Conservation (phyloP, 2,888 invertebrate species). For the Thecophora atra region DNA sequence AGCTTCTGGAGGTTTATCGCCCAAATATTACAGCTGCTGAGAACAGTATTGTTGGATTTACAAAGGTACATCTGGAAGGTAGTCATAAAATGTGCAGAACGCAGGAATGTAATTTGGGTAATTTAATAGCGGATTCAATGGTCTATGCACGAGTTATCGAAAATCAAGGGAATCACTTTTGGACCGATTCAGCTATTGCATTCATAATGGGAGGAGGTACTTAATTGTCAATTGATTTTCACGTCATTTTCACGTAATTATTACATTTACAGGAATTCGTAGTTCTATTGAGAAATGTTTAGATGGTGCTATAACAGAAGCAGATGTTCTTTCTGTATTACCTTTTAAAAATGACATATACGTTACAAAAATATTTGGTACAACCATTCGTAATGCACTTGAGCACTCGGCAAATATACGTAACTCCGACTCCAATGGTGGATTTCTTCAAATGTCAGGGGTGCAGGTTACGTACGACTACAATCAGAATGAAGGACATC, state of each 20-base stretch:
- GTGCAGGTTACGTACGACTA: conserved; percentile 77
- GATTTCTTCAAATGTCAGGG: conserved; percentile 87
- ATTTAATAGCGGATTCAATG: conserved; percentile 81
- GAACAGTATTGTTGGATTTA: conserved; percentile 72
- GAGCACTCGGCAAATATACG: conserved; percentile 73
- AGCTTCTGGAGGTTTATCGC: conserved; percentile 72
- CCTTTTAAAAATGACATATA: conserved; percentile 81
- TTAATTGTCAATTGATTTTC: no score
- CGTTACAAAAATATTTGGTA: conserved; percentile 74
- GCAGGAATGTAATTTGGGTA: conserved; percentile 86
- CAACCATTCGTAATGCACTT: conserved; percentile 71
- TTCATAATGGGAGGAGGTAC: conserved; percentile 58
- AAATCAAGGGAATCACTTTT: conserved; percentile 66
- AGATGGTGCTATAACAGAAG: conserved; percentile 73
- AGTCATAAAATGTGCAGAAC: conserved; percentile 71
- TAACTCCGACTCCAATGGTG: conserved; percentile 72
- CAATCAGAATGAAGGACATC: conserved; percentile 69
- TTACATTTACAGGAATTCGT: conserved; percentile 69
- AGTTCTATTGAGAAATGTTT: conserved; percentile 71
- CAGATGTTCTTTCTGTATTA: conserved; percentile 76
- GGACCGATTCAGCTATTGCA: conserved; percentile 83
- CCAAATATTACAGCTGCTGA: conserved; percentile 69
- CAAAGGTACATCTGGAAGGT: conserved; percentile 78
- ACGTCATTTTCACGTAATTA: no score
- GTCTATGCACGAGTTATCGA: conserved; percentile 68